phyloP scores from a whole-genome alignment of 2,113 vertebrate genomes.

The Colaptes auratus region DNA sequence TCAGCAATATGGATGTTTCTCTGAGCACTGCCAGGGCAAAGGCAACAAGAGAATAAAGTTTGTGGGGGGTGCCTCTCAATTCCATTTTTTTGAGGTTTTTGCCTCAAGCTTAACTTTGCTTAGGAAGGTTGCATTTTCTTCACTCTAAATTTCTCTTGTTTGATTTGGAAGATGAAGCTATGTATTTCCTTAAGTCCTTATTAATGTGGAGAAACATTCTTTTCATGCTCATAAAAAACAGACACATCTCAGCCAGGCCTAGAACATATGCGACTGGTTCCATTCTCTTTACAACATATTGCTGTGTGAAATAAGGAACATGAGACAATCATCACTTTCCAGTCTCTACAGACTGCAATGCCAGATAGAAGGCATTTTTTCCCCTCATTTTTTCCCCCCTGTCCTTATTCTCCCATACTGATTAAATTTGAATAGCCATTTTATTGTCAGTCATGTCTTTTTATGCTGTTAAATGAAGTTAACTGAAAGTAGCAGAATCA shows the following conservation, averaged over 20 bases:
- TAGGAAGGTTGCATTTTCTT: background rate
- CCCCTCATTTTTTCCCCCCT: conserved; percentile 22
- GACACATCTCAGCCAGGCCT: conserved; percentile 56
- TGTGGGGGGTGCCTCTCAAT: background rate
- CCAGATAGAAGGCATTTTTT: conserved; percentile 63
- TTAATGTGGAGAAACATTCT: conserved; percentile 68
- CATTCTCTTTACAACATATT: conserved; percentile 57
- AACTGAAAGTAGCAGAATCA: background rate
- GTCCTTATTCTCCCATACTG: conserved; percentile 14
- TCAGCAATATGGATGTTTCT: background rate
- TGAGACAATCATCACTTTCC: conserved; percentile 63
- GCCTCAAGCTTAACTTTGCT: background rate
- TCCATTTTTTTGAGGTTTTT: background rate
- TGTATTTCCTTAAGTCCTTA: conserved; percentile 59
- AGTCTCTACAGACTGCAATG: conserved; percentile 32
- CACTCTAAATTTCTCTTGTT: conserved; percentile 33
- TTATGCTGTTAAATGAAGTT: conserved; percentile 11
- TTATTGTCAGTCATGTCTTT: conserved; percentile 49
- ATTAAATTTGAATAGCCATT: conserved; percentile 58
- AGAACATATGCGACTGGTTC: conserved; percentile 65
- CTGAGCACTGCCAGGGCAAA: background rate
- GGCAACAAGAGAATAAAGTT: background rate
- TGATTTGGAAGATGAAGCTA: conserved; percentile 50
- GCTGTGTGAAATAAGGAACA: conserved; percentile 62
- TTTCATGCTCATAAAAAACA: conserved; percentile 57